Evolutionary conservation across 2,797 vertebrate species (phyloP).

Genomic region (Brachymystax lenok): DNA sequence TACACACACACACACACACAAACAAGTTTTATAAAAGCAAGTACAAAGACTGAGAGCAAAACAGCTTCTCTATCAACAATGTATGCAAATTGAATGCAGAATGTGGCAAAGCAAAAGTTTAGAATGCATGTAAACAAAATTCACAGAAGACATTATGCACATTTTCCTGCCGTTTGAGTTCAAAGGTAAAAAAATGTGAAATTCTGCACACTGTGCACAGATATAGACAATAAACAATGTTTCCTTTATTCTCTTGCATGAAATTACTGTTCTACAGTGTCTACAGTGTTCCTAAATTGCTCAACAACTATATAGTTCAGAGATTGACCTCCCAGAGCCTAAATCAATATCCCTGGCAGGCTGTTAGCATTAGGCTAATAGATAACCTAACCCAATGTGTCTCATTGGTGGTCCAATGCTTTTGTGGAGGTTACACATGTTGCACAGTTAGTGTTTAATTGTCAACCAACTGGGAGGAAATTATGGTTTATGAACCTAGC

Average conservation of each 20-base stretch:
- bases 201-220: background rate
- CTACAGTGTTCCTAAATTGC: background rate
- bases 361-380: background rate
- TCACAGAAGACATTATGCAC: slow-evolving; percentile 34
- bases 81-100: slow-evolving; percentile 29
- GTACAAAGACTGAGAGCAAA: background rate
- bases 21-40: no score
- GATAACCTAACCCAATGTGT: background rate
- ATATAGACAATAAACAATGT: background rate
- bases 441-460: background rate
- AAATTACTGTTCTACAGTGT: background rate
- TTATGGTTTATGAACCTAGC: background rate
- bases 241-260: background rate
- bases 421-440: background rate
- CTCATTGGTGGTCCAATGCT: background rate
- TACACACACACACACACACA: background rate
- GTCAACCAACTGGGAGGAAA: background rate
- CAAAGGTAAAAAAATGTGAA: slow-evolving; percentile 10
- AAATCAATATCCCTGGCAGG: background rate
- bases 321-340: background rate
- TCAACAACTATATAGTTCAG: background rate
- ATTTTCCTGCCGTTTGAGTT: slow-evolving; percentile 32
- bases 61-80: slow-evolving; percentile 11
- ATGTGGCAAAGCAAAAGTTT: background rate
- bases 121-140: slow-evolving; percentile 35